Evolutionary conservation across 2,888 invertebrate species (phyloP).

Genomic region (Scaeva pyrastri): DNA sequence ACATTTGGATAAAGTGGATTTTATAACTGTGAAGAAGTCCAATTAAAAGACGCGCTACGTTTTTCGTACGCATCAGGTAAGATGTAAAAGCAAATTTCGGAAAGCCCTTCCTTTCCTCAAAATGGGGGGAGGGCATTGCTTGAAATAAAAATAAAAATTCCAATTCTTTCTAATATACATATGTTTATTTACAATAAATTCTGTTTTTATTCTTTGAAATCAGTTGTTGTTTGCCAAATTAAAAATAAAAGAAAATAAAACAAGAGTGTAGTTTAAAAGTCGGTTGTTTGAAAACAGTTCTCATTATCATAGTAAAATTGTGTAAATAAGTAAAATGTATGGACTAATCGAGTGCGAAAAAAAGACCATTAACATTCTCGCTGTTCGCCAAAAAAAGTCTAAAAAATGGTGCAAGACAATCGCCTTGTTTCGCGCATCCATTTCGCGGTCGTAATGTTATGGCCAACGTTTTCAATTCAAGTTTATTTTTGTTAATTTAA

Average conservation of each 20-base stretch:
- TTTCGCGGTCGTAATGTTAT: constrained; percentile 71
- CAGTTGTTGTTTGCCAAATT: constrained; percentile 31
- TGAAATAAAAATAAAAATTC: constrained; percentile 21
- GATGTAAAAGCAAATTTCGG: constrained; percentile 71
- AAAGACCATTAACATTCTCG: constrained; percentile 50
- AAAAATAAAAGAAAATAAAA: constrained; percentile 1
- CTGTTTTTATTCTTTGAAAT: constrained; percentile 60
- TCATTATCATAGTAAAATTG: constrained; percentile 13
- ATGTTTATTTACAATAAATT: constrained; percentile 66
- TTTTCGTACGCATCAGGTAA: constrained; percentile 73
- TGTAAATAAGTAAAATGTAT: constrained; percentile 61
- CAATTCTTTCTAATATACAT: constrained; percentile 66
- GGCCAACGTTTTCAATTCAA: constrained; percentile 66
- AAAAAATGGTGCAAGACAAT: constrained; percentile 53
- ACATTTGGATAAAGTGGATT: constrained; percentile 58
- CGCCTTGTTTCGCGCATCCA: constrained; percentile 70
- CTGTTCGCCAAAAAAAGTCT: constrained; percentile 47
- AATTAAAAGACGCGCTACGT: constrained; percentile 61
- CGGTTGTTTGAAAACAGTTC: constrained; percentile 37
- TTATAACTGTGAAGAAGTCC: constrained; percentile 22
- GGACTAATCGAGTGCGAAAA: constrained; percentile 47
- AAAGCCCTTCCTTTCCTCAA: constrained; percentile 41
- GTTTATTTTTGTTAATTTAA: constrained; percentile 59
- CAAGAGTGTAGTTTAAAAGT: constrained; percentile 64
- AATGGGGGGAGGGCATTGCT: constrained; percentile 61